phyloP scores from a whole-genome alignment of 2,888 invertebrate genomes.

The Geophilus truncorum region DNA sequence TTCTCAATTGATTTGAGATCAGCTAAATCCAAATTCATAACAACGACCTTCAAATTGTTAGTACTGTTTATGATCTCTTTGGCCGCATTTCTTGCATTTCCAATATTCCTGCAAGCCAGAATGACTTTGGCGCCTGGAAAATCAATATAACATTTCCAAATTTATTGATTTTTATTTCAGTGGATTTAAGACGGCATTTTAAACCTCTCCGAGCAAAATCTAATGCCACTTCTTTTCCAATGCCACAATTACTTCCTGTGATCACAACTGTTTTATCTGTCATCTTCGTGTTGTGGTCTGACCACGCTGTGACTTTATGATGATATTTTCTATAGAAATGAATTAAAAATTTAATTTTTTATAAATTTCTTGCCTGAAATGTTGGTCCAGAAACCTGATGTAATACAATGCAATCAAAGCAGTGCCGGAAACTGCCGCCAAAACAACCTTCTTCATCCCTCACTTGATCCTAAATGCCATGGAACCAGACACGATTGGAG shows the following conservation, averaged over 20 bases:
- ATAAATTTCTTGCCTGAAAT: neutral
- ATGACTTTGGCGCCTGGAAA: slow-evolving; percentile 27
- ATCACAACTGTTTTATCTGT: neutral
- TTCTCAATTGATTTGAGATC: neutral
- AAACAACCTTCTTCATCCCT: neutral
- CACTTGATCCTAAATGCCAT: neutral
- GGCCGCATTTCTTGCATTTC: neutral
- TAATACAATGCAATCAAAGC: neutral
- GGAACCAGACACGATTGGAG: neutral
- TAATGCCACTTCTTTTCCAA: slow-evolving; percentile 14
- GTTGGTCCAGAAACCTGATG: neutral
- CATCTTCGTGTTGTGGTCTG: neutral
- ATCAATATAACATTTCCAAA: neutral
- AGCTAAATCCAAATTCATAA: slow-evolving; percentile 23
- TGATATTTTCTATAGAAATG: neutral
- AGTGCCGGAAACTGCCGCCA: neutral
- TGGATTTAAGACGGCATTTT: neutral
- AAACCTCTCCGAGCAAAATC: slow-evolving; percentile 30
- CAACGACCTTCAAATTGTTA: neutral
- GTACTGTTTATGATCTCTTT: neutral
- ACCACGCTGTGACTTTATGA: neutral
- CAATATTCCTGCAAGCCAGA: neutral
- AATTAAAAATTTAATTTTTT: neutral
- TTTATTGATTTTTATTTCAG: neutral
- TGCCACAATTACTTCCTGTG: slow-evolving; percentile 22